phyloP scores from a whole-genome alignment of 2,113 vertebrate species.

The Oxyura jamaicensis region DNA sequence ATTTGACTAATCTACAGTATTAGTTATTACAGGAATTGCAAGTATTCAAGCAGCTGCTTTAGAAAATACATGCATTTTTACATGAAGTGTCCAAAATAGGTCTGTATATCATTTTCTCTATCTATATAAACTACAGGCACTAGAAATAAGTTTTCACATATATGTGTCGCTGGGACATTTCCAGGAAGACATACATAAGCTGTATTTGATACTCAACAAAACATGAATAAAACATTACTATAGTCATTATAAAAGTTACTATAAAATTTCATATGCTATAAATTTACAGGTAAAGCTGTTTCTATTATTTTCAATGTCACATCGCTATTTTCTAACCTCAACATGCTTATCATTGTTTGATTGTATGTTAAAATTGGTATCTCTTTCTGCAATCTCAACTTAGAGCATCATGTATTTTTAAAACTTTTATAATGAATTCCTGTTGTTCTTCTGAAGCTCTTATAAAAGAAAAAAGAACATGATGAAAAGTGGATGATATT shows the following conservation, averaged over 20 bases:
- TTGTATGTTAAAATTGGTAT: neutral
- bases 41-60: neutral
- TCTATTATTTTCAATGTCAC: neutral
- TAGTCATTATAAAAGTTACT: conserved; percentile 1
- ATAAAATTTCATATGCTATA: neutral
- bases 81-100: neutral
- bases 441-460: neutral
- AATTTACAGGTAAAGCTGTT: conserved; percentile 18
- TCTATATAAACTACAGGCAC: neutral
- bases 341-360: neutral
- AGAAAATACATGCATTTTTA: neutral
- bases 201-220: neutral
- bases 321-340: neutral
- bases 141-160: neutral
- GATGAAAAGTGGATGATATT: neutral
- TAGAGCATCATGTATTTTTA: neutral
- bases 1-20: neutral
- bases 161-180: neutral
- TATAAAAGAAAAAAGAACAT: neutral
- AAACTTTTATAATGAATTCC: neutral
- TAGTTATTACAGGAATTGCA: neutral
- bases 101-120: neutral
- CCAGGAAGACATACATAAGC: neutral
- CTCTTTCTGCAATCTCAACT: neutral
- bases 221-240: neutral